These are phyloP conservation scores for Melozone crissalis DNA, from an alignment of 2,113 vertebrate species.

Conservation along the genomic window DNA sequence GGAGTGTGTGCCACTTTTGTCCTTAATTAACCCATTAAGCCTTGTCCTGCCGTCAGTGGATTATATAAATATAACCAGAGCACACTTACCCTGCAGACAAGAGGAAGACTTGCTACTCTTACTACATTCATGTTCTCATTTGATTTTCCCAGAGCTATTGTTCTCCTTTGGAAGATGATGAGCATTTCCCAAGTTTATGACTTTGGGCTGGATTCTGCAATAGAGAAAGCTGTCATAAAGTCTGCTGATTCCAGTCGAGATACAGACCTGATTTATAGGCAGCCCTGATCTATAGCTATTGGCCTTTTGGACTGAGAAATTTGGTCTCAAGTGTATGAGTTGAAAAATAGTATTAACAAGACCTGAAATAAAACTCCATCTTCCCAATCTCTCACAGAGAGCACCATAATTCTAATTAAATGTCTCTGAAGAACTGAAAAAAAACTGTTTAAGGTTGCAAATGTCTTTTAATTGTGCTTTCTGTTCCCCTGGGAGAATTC, in stretches of 20 bases:
- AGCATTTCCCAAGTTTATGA: background rate
- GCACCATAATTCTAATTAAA: background rate
- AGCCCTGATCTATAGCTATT: background rate
- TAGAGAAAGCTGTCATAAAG: background rate
- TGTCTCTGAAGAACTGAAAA: background rate
- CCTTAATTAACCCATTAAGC: conserved; percentile 10
- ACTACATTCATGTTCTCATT: background rate
- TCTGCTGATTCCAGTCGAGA: background rate
- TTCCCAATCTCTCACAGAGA: background rate
- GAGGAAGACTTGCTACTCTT: background rate
- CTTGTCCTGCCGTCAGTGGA: background rate
- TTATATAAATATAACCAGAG: background rate
- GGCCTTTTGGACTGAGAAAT: background rate
- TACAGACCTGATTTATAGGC: background rate
- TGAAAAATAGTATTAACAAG: background rate
- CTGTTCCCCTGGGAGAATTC: conserved; percentile 13
- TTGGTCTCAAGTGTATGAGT: background rate
- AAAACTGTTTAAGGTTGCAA: background rate
- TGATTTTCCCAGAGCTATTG: background rate
- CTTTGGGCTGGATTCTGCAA: background rate
- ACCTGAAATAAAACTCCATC: background rate
- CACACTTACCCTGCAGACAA: background rate
- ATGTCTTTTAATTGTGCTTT: conserved; percentile 33
- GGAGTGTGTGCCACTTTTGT: background rate
- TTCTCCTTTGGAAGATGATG: background rate